Conservation (phyloP, 2,888 invertebrate genomes). For the Galerucella calmariensis region DNA sequence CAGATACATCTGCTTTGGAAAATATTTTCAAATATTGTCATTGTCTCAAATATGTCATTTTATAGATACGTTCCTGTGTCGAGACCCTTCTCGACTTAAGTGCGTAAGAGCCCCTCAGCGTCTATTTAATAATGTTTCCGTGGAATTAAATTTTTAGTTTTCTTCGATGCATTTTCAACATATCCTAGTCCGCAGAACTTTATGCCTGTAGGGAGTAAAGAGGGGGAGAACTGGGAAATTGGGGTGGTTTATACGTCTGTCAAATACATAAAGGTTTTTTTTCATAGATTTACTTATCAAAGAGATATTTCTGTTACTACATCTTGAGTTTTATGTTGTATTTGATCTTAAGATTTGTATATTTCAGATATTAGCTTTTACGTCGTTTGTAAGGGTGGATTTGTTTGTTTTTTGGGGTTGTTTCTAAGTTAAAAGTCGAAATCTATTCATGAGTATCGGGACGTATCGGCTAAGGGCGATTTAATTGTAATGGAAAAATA, state of each 20-base stretch:
- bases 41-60: too few relatives aligned
- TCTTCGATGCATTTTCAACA: slow-evolving; percentile 45
- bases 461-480: too few relatives aligned
- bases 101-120: slow-evolving; percentile 62
- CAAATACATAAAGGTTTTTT: slow-evolving; percentile 28
- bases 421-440: neutral
- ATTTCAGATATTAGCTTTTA: neutral
- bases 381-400: neutral
- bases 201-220: slow-evolving; percentile 21
- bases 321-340: slow-evolving; percentile 8
- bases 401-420: neutral
- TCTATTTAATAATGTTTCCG: slow-evolving; percentile 62
- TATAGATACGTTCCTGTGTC: slow-evolving; percentile 19
- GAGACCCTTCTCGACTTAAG: slow-evolving; percentile 51
- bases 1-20: too few relatives aligned
- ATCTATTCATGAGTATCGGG: neutral
- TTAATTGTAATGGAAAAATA: too few relatives aligned
- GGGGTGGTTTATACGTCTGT: slow-evolving; percentile 25
- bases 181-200: slow-evolving; percentile 34
- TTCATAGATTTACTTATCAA: slow-evolving; percentile 16
- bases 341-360: neutral
- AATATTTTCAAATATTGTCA: too few relatives aligned
- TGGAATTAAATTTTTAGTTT: slow-evolving; percentile 55
- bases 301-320: slow-evolving; percentile 9
- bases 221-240: neutral